Conservation (phyloP, 2,888 invertebrate genomes). For the Osedax frankpressi region DNA sequence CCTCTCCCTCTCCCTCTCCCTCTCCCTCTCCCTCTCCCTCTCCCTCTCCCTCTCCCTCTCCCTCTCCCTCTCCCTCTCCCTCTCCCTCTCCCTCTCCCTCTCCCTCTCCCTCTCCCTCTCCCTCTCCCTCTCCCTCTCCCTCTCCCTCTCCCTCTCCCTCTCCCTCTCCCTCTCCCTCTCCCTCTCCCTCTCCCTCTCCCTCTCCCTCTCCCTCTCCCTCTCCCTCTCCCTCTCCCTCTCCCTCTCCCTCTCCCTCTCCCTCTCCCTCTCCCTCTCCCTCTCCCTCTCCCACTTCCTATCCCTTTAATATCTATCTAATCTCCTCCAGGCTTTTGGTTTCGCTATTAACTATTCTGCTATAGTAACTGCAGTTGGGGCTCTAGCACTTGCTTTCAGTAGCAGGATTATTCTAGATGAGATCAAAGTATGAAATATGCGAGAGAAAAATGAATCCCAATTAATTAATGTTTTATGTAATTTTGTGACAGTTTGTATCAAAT, state of each 20-base stretch:
- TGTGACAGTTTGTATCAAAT: no score
- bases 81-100: not conserved
- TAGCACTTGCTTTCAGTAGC: conserved; percentile 37
- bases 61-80: not conserved
- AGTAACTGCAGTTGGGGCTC: conserved; percentile 36
- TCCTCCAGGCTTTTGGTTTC: conserved; percentile 38
- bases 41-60: not conserved
- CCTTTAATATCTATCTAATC: not conserved
- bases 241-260: not conserved
- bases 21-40: not conserved
- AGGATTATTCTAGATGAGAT: conserved; percentile 39
- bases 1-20: not conserved
- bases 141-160: not conserved
- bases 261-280: not conserved
- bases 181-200: not conserved
- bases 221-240: not conserved
- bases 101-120: not conserved
- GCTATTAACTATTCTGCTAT: conserved; percentile 38
- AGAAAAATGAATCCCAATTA: no score
- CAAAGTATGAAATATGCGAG: no score
- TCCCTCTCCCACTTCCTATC: not conserved
- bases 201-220: not conserved
- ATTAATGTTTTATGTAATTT: no score
- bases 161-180: not conserved
- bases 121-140: not conserved